These are phyloP conservation scores for Schrankia costaestrigalis DNA, from an alignment of 2,888 invertebrate species.

Conservation along the genomic window DNA sequence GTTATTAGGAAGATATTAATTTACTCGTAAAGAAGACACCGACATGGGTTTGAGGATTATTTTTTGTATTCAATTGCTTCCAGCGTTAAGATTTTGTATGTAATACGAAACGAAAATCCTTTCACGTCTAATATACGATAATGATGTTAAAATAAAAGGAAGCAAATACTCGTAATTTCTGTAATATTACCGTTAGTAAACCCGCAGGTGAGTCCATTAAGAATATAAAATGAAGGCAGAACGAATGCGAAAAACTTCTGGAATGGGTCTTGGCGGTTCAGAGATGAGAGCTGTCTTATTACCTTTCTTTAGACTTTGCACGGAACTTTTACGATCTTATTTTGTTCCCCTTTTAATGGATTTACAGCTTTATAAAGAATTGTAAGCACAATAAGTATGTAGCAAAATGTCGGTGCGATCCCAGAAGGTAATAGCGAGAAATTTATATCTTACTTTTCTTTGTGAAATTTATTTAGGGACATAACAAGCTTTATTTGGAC, in stretches of 20 bases:
- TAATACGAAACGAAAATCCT: slow-evolving; percentile 8
- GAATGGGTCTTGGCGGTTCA: slow-evolving; percentile 46
- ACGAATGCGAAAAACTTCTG: slow-evolving; percentile 56
- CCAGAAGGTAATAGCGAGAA: slow-evolving; percentile 20
- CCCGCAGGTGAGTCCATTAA: slow-evolving; percentile 57
- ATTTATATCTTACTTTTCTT: slow-evolving; percentile 23
- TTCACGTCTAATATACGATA: slow-evolving; percentile 17
- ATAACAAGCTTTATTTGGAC: slow-evolving; percentile 19
- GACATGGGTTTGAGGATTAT: too few species aligned
- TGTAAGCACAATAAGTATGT: slow-evolving; percentile 31
- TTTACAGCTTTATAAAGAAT: slow-evolving; percentile 39
- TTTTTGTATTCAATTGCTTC: too few species aligned
- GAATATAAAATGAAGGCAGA: slow-evolving; percentile 57
- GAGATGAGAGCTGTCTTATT: slow-evolving; percentile 48
- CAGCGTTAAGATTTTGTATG: neutral
- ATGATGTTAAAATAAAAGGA: slow-evolving; percentile 26
- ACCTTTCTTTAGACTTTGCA: slow-evolving; percentile 42
- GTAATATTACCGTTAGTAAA: slow-evolving; percentile 39
- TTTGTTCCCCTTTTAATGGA: slow-evolving; percentile 42
- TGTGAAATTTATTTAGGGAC: slow-evolving; percentile 23
- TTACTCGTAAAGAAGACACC: too few species aligned
- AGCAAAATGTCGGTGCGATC: slow-evolving; percentile 22
- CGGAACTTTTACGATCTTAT: slow-evolving; percentile 41
- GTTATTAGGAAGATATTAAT: too few species aligned
- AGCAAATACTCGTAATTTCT: slow-evolving; percentile 35